Percentiles rank a stretch among this genome's conserved stretches.
These are phyloP conservation scores for Hozukius guyotensis DNA, from an alignment of 2,797 vertebrate species.

Conservation along the genomic window DNA sequence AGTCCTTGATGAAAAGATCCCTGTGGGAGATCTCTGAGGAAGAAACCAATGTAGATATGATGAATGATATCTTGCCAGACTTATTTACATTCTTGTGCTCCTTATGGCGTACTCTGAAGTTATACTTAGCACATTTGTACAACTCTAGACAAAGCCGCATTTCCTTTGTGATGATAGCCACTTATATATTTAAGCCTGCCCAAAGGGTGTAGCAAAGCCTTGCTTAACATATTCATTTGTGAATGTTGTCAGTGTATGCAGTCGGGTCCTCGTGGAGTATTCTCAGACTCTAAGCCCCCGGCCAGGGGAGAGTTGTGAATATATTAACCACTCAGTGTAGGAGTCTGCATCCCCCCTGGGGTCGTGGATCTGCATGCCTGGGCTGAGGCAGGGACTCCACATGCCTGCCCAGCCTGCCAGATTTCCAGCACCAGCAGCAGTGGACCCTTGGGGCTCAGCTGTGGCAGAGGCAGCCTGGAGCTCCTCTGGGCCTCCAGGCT, in stretches of 20 bases:
- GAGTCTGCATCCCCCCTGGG: conserved; percentile 56
- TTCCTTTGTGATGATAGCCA: conserved; percentile 59
- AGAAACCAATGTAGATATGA: neutral
- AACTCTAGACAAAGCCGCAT: conserved; percentile 58
- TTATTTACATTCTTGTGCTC: conserved; percentile 47
- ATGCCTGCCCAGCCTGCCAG: conserved; percentile 54
- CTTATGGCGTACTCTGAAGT: conserved; percentile 40
- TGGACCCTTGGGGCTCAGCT: conserved; percentile 49
- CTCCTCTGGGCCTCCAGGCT: conserved; percentile 45
- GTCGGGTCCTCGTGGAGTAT: conserved; percentile 48
- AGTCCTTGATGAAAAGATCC: conserved; percentile 43
- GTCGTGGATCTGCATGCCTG: conserved; percentile 64
- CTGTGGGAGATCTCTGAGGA: conserved; percentile 25
- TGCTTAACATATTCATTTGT: conserved; percentile 68
- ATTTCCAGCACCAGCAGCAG: conserved; percentile 58
- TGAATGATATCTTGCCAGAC: conserved; percentile 17
- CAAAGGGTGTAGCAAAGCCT: conserved; percentile 53
- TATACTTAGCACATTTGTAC: conserved; percentile 43
- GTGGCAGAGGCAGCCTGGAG: conserved; percentile 50
- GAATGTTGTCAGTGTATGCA: conserved; percentile 65
- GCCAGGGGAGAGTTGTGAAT: conserved; percentile 67
- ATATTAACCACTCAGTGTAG: conserved; percentile 62
- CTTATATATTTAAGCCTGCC: conserved; percentile 64
- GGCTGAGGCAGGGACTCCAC: conserved; percentile 56
- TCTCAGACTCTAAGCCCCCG: conserved; percentile 58